phyloP scores from a whole-genome alignment of 1,140 invertebrate species.

The Amphibalanus amphitrite region DNA sequence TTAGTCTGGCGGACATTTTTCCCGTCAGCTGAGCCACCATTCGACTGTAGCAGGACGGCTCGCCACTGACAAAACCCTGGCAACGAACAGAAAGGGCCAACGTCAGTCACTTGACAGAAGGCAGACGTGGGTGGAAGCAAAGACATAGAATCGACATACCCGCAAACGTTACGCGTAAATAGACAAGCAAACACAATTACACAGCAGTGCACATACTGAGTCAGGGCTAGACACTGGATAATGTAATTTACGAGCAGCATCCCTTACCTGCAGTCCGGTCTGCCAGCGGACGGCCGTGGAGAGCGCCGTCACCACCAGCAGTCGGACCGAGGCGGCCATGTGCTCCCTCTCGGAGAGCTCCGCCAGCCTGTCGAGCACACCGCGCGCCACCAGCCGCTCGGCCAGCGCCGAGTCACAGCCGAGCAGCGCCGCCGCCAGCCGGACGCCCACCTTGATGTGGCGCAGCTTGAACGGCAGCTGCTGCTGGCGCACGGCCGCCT shows the following conservation, averaged over 20 bases:
- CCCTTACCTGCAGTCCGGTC: not conserved
- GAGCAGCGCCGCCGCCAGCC: constrained; percentile 52
- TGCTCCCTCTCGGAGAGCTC: constrained; percentile 61
- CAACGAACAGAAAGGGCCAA: no score
- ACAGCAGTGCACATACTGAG: no score
- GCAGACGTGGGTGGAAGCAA: no score
- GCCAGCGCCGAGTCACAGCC: constrained; percentile 42
- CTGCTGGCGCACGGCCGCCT: constrained; percentile 59
- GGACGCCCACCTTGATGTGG: constrained; percentile 81
- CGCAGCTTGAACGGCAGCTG: constrained; percentile 78
- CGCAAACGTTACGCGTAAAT: no score
- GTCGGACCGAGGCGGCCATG: constrained; percentile 76
- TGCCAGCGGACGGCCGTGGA: not conserved
- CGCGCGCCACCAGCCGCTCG: constrained; percentile 33
- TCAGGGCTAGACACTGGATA: no score
- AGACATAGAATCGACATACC: no score
- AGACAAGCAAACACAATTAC: no score
- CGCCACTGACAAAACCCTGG: not conserved
- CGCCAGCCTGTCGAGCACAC: constrained; percentile 50
- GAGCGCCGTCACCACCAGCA: constrained; percentile 23
- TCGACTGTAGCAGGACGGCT: not conserved
- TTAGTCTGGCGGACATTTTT: not conserved
- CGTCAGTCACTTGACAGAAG: no score
- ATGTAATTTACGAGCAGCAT: no score
- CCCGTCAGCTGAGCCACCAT: not conserved